phyloP scores from a whole-genome alignment of 2,113 vertebrate species.

The Tupaia tana region DNA sequence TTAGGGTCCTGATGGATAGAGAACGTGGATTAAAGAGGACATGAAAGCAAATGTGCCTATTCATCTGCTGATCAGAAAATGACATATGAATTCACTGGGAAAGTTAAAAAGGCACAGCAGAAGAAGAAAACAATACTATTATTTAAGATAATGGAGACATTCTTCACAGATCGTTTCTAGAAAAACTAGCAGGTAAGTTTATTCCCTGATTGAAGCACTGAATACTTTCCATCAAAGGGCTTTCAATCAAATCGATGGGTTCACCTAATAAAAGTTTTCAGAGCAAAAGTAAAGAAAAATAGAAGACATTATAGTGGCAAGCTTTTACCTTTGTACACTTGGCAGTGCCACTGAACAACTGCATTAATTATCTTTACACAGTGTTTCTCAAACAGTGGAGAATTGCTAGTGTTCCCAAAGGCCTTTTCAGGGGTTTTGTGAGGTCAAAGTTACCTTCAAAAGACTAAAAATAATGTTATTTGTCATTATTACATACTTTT shows the following conservation, averaged over 20 bases:
- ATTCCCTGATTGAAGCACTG: slow-evolving; percentile 44
- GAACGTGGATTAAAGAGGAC: background rate
- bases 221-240: slow-evolving; percentile 58
- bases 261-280: slow-evolving; percentile 60
- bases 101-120: slow-evolving; percentile 36
- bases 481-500: background rate
- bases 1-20: background rate
- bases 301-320: background rate
- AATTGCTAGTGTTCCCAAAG: background rate
- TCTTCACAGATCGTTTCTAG: slow-evolving; percentile 47
- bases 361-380: background rate
- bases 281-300: slow-evolving; percentile 41
- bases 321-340: background rate
- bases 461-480: background rate
- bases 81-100: slow-evolving; percentile 46
- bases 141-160: slow-evolving; percentile 66
- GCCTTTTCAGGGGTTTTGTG: background rate
- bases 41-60: background rate
- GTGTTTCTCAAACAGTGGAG: background rate
- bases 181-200: slow-evolving; percentile 48
- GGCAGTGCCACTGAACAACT: background rate
- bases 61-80: slow-evolving; percentile 63
- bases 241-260: background rate
- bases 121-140: slow-evolving; percentile 70
- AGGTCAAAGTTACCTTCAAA: background rate